These are phyloP conservation scores for Drosophila kikkawai DNA, from an alignment of 1,140 invertebrate species.

Conservation along the genomic window DNA sequence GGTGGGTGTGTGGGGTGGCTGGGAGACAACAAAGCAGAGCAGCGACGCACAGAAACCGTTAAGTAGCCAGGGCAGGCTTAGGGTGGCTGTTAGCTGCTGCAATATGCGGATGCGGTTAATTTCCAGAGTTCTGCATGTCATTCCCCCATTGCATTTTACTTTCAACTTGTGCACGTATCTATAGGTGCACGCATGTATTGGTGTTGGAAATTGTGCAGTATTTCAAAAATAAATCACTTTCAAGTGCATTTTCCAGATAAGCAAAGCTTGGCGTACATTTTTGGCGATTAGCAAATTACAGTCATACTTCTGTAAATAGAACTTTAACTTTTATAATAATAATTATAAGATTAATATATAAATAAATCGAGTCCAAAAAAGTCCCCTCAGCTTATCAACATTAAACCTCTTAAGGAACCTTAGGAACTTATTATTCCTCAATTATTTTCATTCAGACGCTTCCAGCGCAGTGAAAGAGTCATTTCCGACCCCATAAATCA, in stretches of 20 bases:
- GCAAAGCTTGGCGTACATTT: background rate
- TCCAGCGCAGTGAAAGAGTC: too few species aligned
- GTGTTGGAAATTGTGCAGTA: background rate
- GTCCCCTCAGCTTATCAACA: background rate
- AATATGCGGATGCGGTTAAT: constrained; percentile 19
- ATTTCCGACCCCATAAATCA: too few species aligned
- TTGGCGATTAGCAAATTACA: constrained; percentile 3
- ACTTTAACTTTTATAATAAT: background rate
- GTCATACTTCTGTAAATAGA: background rate
- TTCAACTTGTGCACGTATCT: background rate
- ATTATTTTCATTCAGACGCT: too few species aligned
- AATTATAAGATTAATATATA: too few species aligned
- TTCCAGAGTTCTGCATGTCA: constrained; percentile 22
- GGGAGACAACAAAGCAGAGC: constrained; percentile 54
- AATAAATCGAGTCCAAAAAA: background rate
- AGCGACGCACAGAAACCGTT: constrained; percentile 24
- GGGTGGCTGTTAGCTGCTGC: constrained; percentile 21
- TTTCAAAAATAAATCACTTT: constrained; percentile 27
- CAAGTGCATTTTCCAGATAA: constrained; percentile 29
- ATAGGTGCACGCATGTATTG: background rate
- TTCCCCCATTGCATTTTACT: constrained; percentile 16
- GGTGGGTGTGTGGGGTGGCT: constrained; percentile 14
- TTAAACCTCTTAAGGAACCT: background rate
- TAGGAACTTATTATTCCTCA: background rate
- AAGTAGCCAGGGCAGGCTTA: constrained; percentile 16